Evolutionary conservation across 2,888 invertebrate genomes (phyloP), one percentile per base, ranked within the genome.

Genomic region (Adela reaumurella): DNA sequence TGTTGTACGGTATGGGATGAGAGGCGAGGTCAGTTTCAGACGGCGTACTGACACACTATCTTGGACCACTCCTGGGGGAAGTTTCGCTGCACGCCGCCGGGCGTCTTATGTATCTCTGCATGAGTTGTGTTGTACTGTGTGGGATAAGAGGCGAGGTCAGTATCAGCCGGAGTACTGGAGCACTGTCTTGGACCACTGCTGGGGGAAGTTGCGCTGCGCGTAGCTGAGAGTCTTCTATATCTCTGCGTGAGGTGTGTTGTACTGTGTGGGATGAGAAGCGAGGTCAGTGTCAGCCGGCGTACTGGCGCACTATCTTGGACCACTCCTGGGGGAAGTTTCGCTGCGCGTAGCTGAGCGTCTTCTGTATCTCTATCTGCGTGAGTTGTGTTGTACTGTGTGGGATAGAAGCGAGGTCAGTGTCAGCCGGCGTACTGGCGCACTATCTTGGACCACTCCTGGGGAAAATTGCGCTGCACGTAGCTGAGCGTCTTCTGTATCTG

Each of bases 31-130:
- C n/a, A n/a, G n/a, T n/a, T n/a, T n/a, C n/a, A 45, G 24, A 85
- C 86, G 11, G 85, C 79, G 61, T 88, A 88, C 58, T 87, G 85
- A 61, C 85, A 84, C 17, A 89, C 78, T 55, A 89, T 81, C 70
- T 86, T 88, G 48, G 83, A 81, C 89, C 89, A 90, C 65, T 90
- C 89, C 59, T 86, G 86, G 5, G 90, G 90, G 62, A 83, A 89
- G 67, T 87, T 84, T 57, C 86, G 77, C 62, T 90, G 89, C 49
- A 90, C 86, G 68, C 88, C 87, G 17, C 86, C 82, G 11, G 90
- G 76, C 24, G 90, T 89, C 63, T 85, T 84, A 63, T 88, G 86
- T 57, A 90, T 88, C 70, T 90, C n/a, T n/a, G n/a, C n/a, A n/a
- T n/a, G n/a, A n/a, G n/a, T n/a, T n/a, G n/a, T n/a, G n/a, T n/a